Conservation (phyloP, 2,888 invertebrate species). For the Hirtodrosophila histrioides region DNA sequence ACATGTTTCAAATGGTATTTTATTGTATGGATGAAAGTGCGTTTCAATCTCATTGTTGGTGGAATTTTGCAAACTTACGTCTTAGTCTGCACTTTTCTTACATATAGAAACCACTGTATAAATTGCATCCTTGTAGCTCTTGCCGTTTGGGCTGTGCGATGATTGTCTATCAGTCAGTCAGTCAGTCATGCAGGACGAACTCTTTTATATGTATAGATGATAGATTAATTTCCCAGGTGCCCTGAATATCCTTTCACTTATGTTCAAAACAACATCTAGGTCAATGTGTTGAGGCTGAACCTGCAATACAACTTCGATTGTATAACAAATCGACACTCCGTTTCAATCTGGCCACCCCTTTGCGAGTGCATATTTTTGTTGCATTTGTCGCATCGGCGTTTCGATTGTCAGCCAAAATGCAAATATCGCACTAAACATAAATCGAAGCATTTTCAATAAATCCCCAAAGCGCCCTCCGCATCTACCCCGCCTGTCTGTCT, state of each 20-base stretch:
- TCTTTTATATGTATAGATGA: no score
- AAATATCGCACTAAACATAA: constrained; percentile 74
- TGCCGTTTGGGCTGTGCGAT: no score
- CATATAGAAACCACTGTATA: no score
- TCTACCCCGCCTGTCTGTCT: neutral
- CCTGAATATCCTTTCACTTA: neutral
- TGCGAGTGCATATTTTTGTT: constrained; percentile 43
- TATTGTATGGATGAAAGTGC: no score
- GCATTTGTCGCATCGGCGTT: constrained; percentile 52
- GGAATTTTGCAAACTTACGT: no score
- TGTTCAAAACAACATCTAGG: neutral
- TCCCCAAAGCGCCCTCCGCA: constrained; percentile 42
- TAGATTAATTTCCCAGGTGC: neutral
- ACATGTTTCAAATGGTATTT: no score
- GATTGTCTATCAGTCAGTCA: no score
- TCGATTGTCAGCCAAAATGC: constrained; percentile 67
- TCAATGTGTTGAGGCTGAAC: neutral
- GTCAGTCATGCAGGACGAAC: no score
- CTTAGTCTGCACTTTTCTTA: no score
- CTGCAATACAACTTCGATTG: neutral
- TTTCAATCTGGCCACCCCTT: neutral
- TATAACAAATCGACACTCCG: neutral
- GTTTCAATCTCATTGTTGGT: no score
- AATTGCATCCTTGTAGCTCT: no score
- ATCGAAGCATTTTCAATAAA: constrained; percentile 77